Base-by-base conservation (phyloP, 1,140 invertebrate species). In the Papilio dardanus region DNA sequence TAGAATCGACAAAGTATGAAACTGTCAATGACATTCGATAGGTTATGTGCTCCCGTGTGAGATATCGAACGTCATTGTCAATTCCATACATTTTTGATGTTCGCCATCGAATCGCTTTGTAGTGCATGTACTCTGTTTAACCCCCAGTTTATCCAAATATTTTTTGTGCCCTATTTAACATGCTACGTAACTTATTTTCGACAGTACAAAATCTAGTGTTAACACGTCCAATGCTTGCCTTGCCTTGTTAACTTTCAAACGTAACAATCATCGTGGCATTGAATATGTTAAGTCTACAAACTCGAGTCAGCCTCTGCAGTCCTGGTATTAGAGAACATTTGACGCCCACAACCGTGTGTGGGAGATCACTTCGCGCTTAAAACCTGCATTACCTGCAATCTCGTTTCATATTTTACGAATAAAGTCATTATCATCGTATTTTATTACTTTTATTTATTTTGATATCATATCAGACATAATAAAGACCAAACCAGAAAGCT, bases 301-400 rank as follows among this genome's bases (percentile, higher is more conserved):
- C 54, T 62, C 24, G 12, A 28, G 24, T 2, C 30, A 28, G 54
- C 24, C 24, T 62, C 12, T 40, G 35, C 40, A 35, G 33, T 69
- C 67, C 67, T 69, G 67, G 16, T 69, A 69, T 69, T 40, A 69
- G 35, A 24, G 33, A 69, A 69, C 21, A 69, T 69, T 69, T 40
- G 31, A 40, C 35, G 67, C 67, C 67, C 67, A 69, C 67, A 8
- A 5, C 21, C 33, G 31, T 19, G 67, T 69, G 67, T 69, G 67
- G 67, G 67, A 69, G 67, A 69, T 3, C 67, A 24, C 21, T 42
- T 40, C 10, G 12, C n/a, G 8, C 14, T 35, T 19, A 37, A 24
- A 69, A 69, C 31, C 35, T 35, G 33, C 67, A 21, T 40, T 69
- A 40, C 33, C 19, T 37, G 35, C 31, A n/a, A 66, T 19, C 16